These are phyloP conservation scores for Ephialtes manifestator DNA, from an alignment of 2,888 invertebrate genomes.

Conservation along the genomic window DNA sequence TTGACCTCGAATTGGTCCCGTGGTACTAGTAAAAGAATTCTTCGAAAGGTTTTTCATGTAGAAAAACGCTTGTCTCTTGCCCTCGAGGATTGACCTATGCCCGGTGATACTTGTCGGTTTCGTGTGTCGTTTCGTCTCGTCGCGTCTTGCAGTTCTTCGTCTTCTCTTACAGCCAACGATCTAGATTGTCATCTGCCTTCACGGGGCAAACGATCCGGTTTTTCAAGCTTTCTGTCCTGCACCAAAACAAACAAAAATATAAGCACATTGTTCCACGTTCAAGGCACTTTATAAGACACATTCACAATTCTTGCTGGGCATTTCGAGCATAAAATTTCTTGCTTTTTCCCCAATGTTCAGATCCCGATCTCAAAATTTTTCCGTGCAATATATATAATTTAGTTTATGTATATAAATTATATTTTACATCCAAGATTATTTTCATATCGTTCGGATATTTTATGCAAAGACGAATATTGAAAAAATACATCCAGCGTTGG, in stretches of 20 bases:
- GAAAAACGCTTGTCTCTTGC: neutral
- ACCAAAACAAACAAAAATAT: neutral
- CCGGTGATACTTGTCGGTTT: neutral
- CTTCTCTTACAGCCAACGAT: conserved; percentile 55
- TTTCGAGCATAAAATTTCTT: neutral
- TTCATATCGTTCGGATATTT: too few relatives aligned
- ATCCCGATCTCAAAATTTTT: too few relatives aligned
- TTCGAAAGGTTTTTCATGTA: neutral
- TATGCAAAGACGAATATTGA: too few relatives aligned
- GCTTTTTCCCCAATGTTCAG: neutral
- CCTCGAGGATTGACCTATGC: conserved; percentile 25
- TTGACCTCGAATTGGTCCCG: neutral
- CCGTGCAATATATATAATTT: too few relatives aligned
- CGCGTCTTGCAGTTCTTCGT: neutral
- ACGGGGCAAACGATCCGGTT: conserved; percentile 64
- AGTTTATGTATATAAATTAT: too few relatives aligned
- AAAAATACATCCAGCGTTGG: too few relatives aligned
- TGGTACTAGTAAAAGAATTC: neutral
- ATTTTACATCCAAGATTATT: too few relatives aligned
- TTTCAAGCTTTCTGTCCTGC: conserved; percentile 28
- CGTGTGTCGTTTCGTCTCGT: neutral
- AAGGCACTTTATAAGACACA: neutral
- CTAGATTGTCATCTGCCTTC: conserved; percentile 62
- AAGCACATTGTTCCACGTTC: neutral
- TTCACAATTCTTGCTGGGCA: neutral